A percentile compares a stretch with the other conserved stretches of the same genome.
Evolutionary conservation across 2,113 vertebrate species (phyloP).

Genomic region (Cairina moschata): DNA sequence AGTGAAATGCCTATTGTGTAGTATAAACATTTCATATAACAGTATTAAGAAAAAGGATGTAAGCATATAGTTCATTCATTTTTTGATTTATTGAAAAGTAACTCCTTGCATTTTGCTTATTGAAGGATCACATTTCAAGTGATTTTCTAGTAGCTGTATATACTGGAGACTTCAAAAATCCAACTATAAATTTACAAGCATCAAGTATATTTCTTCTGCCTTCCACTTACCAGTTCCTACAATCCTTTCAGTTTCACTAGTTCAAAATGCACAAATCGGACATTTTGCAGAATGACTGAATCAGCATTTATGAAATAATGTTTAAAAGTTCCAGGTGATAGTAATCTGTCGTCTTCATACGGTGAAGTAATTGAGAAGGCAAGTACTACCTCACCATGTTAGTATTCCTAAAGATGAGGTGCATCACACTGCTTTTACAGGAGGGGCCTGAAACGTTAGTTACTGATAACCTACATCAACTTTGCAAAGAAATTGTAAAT

Average conservation of each 20-base stretch:
- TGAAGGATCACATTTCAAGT: background rate
- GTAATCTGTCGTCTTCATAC: background rate
- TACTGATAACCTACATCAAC: background rate
- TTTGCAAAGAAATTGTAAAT: background rate
- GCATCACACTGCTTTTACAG: background rate
- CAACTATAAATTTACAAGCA: background rate
- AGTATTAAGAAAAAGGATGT: background rate
- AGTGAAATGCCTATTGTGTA: background rate
- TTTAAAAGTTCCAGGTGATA: background rate
- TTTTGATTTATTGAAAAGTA: background rate
- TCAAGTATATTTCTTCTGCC: background rate
- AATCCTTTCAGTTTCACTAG: background rate
- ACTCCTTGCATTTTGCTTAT: background rate
- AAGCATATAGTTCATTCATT: background rate
- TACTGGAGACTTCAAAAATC: background rate
- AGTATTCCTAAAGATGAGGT: background rate
- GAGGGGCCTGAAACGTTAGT: background rate
- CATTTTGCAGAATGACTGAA: background rate
- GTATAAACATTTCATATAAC: background rate
- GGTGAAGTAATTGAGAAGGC: background rate
- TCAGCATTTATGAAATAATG: background rate
- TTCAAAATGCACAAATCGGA: background rate
- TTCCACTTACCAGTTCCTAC: background rate
- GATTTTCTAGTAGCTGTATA: background rate
- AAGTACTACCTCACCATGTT: background rate